Percentiles rank a stretch among this genome's conserved stretches.
Conservation (phyloP, 2,797 vertebrate species). For the Picus viridis region DNA sequence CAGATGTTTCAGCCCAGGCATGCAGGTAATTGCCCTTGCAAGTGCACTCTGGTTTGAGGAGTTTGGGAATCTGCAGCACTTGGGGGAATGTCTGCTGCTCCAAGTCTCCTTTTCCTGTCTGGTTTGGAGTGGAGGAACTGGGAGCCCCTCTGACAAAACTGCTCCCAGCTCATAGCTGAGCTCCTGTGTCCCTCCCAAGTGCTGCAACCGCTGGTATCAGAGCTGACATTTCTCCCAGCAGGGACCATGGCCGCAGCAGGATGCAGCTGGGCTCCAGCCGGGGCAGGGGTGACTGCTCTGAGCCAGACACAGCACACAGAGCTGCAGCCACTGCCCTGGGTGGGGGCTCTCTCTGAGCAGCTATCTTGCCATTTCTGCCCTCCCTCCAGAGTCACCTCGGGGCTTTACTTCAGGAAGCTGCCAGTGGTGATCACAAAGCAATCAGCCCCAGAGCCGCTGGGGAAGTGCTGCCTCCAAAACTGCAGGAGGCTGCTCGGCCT, state of each 20-base stretch:
- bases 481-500: constrained; percentile 25
- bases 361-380: not conserved
- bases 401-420: constrained; percentile 1
- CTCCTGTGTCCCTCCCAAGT: not conserved
- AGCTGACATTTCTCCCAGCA: not conserved
- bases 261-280: not conserved
- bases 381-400: not conserved
- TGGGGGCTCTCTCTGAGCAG: not conserved
- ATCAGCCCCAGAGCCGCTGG: not conserved
- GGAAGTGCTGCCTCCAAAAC: constrained; percentile 8
- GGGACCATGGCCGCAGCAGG: not conserved
- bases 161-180: not conserved
- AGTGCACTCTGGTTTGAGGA: not conserved
- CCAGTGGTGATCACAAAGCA: not conserved
- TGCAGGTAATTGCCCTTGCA: not conserved
- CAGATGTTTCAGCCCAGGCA: not conserved
- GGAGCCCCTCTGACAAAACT: not conserved
- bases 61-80: too few species aligned
- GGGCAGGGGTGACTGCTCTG: not conserved
- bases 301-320: not conserved
- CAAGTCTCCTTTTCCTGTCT: not conserved
- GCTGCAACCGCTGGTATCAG: not conserved
- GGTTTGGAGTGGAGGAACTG: not conserved
- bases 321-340: not conserved
- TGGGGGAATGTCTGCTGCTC: not conserved